These are phyloP conservation scores for Frieseomelitta varia DNA, from an alignment of 1,140 invertebrate genomes.

Conservation along the genomic window DNA sequence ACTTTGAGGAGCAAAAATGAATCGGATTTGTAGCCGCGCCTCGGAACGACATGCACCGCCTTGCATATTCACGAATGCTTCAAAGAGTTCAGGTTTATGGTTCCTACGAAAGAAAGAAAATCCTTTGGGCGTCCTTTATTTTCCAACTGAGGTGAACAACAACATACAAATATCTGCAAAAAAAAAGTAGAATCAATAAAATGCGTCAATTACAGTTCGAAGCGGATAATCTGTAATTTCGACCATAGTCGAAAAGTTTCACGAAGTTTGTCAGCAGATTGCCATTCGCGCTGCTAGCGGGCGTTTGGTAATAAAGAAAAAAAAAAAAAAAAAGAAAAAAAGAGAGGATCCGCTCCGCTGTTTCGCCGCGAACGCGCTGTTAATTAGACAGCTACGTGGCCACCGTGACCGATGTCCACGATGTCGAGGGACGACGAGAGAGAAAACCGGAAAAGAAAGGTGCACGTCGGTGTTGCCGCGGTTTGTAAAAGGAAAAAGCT, in stretches of 20 bases:
- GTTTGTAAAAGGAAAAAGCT: constrained; percentile 37
- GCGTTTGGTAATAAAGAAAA: background rate
- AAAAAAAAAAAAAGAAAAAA: background rate
- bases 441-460: constrained; percentile 24
- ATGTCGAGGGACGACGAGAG: background rate
- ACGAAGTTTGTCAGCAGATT: no score
- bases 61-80: background rate
- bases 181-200: no score
- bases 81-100: background rate
- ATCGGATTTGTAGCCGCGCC: background rate
- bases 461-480: background rate
- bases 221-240: background rate
- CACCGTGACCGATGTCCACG: constrained; percentile 31
- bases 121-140: no score
- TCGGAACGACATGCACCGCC: background rate
- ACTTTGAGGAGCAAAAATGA: background rate
- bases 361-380: constrained; percentile 20
- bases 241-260: background rate
- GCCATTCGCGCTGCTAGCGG: background rate
- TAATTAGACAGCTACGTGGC: constrained; percentile 54
- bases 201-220: no score
- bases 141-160: no score
- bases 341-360: background rate
- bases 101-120: no score
- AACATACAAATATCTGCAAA: no score